phyloP scores from a whole-genome alignment of 2,113 vertebrate species.

The Polypterus senegalus region DNA sequence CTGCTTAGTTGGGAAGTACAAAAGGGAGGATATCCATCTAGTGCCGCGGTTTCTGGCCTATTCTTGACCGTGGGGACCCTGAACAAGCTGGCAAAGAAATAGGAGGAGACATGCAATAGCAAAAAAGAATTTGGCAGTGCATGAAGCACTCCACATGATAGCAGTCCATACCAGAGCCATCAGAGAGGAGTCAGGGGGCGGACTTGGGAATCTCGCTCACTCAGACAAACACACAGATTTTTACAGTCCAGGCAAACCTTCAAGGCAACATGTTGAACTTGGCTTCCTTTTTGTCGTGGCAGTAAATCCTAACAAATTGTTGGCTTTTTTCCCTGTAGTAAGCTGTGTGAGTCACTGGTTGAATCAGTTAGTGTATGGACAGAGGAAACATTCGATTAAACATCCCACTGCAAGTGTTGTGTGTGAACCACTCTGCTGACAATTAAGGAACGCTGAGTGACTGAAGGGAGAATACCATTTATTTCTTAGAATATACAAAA shows the following conservation, averaged over 20 bases:
- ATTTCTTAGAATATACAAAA: too few relatives aligned
- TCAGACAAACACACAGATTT: slow-evolving; percentile 69
- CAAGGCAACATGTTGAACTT: slow-evolving; percentile 74
- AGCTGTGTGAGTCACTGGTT: slow-evolving; percentile 54
- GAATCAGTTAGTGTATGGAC: slow-evolving; percentile 49
- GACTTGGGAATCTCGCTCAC: neutral
- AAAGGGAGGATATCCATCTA: slow-evolving; percentile 28
- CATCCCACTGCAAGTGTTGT: slow-evolving; percentile 30
- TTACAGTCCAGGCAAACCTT: slow-evolving; percentile 68
- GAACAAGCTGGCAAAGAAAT: slow-evolving; percentile 50
- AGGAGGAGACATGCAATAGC: slow-evolving; percentile 48
- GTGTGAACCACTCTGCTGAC: slow-evolving; percentile 9
- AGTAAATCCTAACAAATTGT: slow-evolving; percentile 30
- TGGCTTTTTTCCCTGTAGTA: slow-evolving; percentile 37
- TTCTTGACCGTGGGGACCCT: slow-evolving; percentile 55
- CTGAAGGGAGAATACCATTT: too few relatives aligned
- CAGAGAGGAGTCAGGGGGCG: too few relatives aligned
- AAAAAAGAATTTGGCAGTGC: slow-evolving; percentile 60
- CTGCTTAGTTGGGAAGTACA: slow-evolving; percentile 17
- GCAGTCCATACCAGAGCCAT: slow-evolving; percentile 53
- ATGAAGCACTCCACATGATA: slow-evolving; percentile 36
- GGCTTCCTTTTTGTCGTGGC: slow-evolving; percentile 45
- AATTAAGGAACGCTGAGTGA: too few relatives aligned
- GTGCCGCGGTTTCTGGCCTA: slow-evolving; percentile 28
- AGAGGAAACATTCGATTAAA: slow-evolving; percentile 57